Evolutionary conservation across 2,113 vertebrate genomes (phyloP).

Genomic region (Cyanocitta stelleri): DNA sequence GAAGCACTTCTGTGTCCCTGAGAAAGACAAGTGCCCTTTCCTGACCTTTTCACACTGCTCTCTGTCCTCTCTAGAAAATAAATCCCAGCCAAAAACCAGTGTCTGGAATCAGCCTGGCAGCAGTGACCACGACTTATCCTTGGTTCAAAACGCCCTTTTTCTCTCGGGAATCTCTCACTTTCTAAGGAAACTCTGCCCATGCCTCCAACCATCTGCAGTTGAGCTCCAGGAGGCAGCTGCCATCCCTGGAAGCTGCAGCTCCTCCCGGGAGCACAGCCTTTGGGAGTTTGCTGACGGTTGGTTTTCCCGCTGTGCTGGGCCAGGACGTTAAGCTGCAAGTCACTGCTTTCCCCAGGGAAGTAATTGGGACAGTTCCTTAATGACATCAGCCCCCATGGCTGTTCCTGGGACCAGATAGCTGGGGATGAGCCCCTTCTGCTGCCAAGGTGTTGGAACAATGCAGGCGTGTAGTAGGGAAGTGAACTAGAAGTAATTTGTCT

Average conservation of each 20-base stretch:
- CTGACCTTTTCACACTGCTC: not conserved
- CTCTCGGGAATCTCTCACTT: not conserved
- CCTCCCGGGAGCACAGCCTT: not conserved
- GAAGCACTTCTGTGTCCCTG: not conserved
- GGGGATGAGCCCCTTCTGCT: constrained; percentile 48
- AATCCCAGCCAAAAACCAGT: not conserved
- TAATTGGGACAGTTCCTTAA: constrained; percentile 60
- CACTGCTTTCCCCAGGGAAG: constrained; percentile 66
- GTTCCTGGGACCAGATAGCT: constrained; percentile 38
- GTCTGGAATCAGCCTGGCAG: not conserved
- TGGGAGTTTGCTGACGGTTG: not conserved
- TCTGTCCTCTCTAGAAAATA: not conserved
- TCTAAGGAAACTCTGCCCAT: not conserved
- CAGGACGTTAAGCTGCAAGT: constrained; percentile 53
- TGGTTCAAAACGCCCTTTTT: not conserved
- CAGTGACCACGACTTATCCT: not conserved
- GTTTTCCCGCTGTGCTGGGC: constrained; percentile 42
- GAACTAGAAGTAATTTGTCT: constrained; percentile 77
- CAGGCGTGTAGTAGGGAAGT: constrained; percentile 66
- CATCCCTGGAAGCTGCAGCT: not conserved
- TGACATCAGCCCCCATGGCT: not conserved
- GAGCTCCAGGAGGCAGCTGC: constrained; percentile 20
- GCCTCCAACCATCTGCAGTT: not conserved
- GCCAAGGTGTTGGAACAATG: constrained; percentile 72
- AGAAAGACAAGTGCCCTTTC: not conserved